A percentile compares a stretch with the other conserved stretches of the same genome.
Conservation (phyloP, 2,888 invertebrate species). For the Disparrhopalites patrizii region DNA sequence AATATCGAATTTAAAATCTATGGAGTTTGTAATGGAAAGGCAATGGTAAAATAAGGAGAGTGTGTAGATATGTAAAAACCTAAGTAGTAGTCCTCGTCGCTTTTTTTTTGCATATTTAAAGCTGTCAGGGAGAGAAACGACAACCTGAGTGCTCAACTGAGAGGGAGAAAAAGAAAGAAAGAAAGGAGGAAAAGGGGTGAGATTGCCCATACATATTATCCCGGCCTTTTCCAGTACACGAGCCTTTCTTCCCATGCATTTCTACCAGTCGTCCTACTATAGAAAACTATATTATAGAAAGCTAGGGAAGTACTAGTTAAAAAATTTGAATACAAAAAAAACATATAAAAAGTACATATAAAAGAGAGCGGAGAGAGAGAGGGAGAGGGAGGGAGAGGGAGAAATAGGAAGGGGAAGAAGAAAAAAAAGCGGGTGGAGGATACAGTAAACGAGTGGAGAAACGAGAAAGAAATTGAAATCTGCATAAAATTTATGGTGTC, state of each 20-base stretch:
- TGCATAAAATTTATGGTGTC: slow-evolving; percentile 49
- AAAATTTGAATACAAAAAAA: slow-evolving; percentile 6
- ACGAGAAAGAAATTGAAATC: slow-evolving; percentile 49
- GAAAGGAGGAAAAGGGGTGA: slow-evolving; percentile 4
- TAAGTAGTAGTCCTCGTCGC: neutral
- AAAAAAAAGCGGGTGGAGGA: slow-evolving; percentile 14
- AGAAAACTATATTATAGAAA: neutral
- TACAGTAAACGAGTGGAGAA: slow-evolving; percentile 11
- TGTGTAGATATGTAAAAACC: neutral
- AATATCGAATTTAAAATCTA: slow-evolving; percentile 20
- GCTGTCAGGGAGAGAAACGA: slow-evolving; percentile 8
- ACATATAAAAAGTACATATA: slow-evolving; percentile 1
- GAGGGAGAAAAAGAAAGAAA: slow-evolving; percentile 3
- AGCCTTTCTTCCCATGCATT: no score
- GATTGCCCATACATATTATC: neutral
- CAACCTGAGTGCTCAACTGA: slow-evolving; percentile 8
- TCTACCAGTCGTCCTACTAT: no score
- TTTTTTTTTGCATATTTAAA: slow-evolving; percentile 9
- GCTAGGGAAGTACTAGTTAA: slow-evolving; percentile 6
- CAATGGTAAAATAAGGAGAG: slow-evolving; percentile 15
- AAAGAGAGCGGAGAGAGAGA: slow-evolving; percentile 1
- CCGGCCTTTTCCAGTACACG: no score
- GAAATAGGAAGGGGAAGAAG: neutral
- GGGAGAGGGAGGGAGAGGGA: neutral
- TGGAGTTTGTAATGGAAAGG: slow-evolving; percentile 9